Evolutionary conservation across 2,888 invertebrate genomes (phyloP).

Genomic region (Antheraea yamamai): DNA sequence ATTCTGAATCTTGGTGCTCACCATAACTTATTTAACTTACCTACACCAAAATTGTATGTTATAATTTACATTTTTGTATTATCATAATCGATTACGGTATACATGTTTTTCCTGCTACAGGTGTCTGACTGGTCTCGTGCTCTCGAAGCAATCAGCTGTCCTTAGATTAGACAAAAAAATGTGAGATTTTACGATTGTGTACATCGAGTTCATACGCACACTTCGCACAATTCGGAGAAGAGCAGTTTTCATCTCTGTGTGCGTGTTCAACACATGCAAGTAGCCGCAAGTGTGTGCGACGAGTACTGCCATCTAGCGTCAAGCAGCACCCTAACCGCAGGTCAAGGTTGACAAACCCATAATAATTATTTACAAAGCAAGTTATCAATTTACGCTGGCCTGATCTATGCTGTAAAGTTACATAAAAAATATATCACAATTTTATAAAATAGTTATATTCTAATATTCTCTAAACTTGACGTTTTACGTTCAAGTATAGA

Average conservation of each 20-base stretch:
- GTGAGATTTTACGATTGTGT: constrained; percentile 50
- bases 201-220: constrained; percentile 49
- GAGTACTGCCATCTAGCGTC: constrained; percentile 69
- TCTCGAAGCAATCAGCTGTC: constrained; percentile 57
- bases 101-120: constrained; percentile 8
- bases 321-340: constrained; percentile 49
- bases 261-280: constrained; percentile 55
- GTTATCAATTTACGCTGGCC: constrained; percentile 48
- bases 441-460: constrained; percentile 4
- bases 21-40: not conserved
- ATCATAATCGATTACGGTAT: not conserved
- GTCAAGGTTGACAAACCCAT: constrained; percentile 78
- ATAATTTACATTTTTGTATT: constrained; percentile 12
- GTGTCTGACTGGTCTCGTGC: constrained; percentile 27
- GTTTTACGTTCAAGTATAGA: constrained; percentile 34
- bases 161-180: constrained; percentile 53
- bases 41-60: not conserved
- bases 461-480: constrained; percentile 29
- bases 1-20: not conserved
- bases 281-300: constrained; percentile 49
- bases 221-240: constrained; percentile 44
- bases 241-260: constrained; percentile 43
- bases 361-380: constrained; percentile 68
- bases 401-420: constrained; percentile 31
- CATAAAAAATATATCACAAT: constrained; percentile 26